phyloP scores from a whole-genome alignment of 2,888 invertebrate species.

The Stenurella melanura region DNA sequence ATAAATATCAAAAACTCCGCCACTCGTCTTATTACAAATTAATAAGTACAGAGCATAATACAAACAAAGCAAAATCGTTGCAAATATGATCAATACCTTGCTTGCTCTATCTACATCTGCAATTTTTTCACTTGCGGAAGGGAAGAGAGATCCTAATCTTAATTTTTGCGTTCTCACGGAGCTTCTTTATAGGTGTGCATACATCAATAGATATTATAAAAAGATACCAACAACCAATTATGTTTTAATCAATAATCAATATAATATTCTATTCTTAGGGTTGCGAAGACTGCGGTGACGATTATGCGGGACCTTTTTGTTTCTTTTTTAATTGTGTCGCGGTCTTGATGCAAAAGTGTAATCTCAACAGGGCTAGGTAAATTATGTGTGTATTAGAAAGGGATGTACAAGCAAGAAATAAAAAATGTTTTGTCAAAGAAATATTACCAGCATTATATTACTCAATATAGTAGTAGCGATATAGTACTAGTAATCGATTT shows the following conservation, averaged over 20 bases:
- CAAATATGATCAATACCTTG: neutral
- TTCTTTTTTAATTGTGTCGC: conserved; percentile 10
- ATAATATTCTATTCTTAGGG: neutral
- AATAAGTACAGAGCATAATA: neutral
- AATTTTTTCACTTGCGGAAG: neutral
- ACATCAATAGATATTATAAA: conserved; percentile 1
- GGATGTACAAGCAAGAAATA: neutral
- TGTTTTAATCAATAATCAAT: conserved; percentile 20
- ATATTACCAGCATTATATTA: too few relatives aligned
- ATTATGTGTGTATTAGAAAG: neutral
- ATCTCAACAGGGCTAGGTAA: neutral
- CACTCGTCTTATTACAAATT: neutral
- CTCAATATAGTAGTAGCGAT: too few relatives aligned
- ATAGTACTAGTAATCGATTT: too few relatives aligned
- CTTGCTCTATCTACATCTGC: conserved; percentile 15
- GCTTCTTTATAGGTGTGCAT: neutral
- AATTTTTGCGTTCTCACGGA: conserved; percentile 21
- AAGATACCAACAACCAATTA: conserved; percentile 18
- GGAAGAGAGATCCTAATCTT: conserved; percentile 6
- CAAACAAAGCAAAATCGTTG: neutral
- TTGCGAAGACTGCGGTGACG: neutral
- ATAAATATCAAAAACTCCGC: neutral
- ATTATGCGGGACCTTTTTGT: conserved; percentile 21
- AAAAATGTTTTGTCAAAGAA: neutral
- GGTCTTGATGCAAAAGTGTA: neutral